Evolutionary conservation across 2,888 invertebrate genomes (phyloP), one percentile per base, ranked within the genome.

Genomic region (Myopa tessellatipennis): DNA sequence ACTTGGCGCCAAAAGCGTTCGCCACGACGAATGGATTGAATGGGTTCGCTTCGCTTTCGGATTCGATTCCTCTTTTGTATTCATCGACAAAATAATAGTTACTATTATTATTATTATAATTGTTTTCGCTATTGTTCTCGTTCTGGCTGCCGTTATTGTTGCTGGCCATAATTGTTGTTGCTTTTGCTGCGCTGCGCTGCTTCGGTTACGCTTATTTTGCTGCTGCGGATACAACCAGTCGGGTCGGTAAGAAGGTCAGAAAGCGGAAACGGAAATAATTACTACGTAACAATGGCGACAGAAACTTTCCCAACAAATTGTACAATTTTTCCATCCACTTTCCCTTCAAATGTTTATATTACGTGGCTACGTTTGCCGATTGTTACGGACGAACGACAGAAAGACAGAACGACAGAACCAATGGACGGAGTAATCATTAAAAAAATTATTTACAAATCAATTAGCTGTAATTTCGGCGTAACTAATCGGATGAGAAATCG

Each of bases 251-350:
- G 38, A n/a, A 55, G 61, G 5, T 45, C 10, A 1, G 52, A 50
- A 67, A 74, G 52, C 68, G 74, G 74, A 74, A 75, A 75, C 68
- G 68, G 75, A 75, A 75, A 75, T 75, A 69, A 75, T 75, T 69
- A 69, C 52, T 60, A 40, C 60, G 68, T 58, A 74, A 75, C 75
- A 75, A 75, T 68, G 75, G 60, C 74, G 74, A 74, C 68, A 26
- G 18, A 67, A 74, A 55, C 26, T 67, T 68, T n/a, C 67, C 38
- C 18, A 58, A 38, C 67, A 68, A 74, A 74, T 74, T 65, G 8
- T 52, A 16, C 16, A 72, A 60, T 40, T 73, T 61, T 26, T 58
- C n/a, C 14, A 36, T 16, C 38, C 40, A 18, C 60, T 18, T 36
- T 55, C 58, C 36, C 36, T 36, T 18, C n/a, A 45, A 10, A 34